Percentiles rank a stretch among this genome's conserved stretches.
phyloP scores from a whole-genome alignment of 1,140 invertebrate species.

The Pseudomyrmex sp. region DNA sequence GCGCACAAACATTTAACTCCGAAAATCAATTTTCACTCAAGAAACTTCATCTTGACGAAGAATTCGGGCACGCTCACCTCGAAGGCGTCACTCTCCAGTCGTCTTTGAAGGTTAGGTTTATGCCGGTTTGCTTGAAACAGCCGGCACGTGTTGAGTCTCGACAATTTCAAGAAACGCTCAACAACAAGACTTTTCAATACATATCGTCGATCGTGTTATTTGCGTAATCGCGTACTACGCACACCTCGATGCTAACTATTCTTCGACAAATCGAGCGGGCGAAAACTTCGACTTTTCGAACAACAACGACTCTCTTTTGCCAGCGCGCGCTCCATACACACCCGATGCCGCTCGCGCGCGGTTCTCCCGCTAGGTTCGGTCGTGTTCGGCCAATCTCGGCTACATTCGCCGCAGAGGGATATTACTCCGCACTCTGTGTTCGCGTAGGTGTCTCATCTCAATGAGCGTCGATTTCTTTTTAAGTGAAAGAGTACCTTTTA shows the following conservation, averaged over 20 bases:
- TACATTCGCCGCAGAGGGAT: not conserved
- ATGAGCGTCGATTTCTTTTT: no score
- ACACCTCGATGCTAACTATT: not conserved
- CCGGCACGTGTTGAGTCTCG: slow-evolving; percentile 31
- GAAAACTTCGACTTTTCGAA: slow-evolving; percentile 46
- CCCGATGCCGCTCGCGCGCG: slow-evolving; percentile 57
- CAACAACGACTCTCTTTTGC: slow-evolving; percentile 24
- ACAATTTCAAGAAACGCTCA: not conserved
- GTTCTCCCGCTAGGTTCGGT: slow-evolving; percentile 7
- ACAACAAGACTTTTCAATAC: not conserved
- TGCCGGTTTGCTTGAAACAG: slow-evolving; percentile 56
- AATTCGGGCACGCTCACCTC: slow-evolving; percentile 45
- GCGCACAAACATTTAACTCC: no score
- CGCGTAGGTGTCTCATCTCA: no score
- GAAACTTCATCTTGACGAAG: not conserved
- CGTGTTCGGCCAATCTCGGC: not conserved
- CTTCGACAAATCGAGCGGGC: not conserved
- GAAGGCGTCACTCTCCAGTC: slow-evolving; percentile 4
- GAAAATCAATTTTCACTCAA: no score
- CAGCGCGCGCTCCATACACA: slow-evolving; percentile 52
- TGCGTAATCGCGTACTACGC: not conserved
- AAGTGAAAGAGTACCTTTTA: no score
- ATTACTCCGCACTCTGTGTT: no score
- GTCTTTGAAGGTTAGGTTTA: slow-evolving; percentile 69
- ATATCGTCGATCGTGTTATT: not conserved